Percentiles rank a stretch among this genome's conserved stretches.
phyloP scores from a whole-genome alignment of 2,113 vertebrate genomes.

The Hoplias malabaricus region DNA sequence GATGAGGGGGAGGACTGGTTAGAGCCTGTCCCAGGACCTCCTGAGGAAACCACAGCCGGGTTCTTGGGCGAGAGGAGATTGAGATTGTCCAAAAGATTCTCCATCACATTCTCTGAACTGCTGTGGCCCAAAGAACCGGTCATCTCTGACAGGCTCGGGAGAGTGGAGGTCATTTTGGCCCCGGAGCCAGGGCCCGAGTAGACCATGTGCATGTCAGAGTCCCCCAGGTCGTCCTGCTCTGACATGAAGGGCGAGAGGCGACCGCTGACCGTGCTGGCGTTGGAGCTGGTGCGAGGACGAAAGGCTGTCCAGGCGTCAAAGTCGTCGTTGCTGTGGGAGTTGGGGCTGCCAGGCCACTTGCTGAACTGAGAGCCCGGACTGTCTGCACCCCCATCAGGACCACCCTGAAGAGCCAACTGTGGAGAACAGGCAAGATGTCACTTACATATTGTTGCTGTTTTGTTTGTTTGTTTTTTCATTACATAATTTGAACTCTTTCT shows the following conservation, averaged over 20 bases:
- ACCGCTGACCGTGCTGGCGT: conserved; percentile 93
- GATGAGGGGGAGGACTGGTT: conserved; percentile 89
- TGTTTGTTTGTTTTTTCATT: too few relatives aligned
- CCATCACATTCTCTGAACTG: conserved; percentile 92
- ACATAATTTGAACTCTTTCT: background rate
- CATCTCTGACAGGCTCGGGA: conserved; percentile 96
- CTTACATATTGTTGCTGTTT: background rate
- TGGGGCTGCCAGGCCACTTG: conserved; percentile 96
- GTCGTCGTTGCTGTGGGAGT: conserved; percentile 95
- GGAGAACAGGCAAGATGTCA: background rate
- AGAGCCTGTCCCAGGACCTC: conserved; percentile 76
- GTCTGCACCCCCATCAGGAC: conserved; percentile 87
- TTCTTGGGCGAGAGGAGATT: conserved; percentile 93
- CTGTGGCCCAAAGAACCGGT: conserved; percentile 74
- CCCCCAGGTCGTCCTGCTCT: conserved; percentile 90
- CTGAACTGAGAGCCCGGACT: conserved; percentile 90
- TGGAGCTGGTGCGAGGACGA: conserved; percentile 92
- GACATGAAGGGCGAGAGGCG: conserved; percentile 94
- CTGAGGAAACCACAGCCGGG: conserved; percentile 65
- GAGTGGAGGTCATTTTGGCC: conserved; percentile 88
- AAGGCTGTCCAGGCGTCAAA: conserved; percentile 95
- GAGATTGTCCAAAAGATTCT: conserved; percentile 96
- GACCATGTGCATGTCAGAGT: conserved; percentile 90
- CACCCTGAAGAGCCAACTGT: conserved; percentile 84
- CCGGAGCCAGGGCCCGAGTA: conserved; percentile 82